Evolutionary conservation across 2,113 vertebrate species (phyloP), one percentile per base, ranked within the genome.

Genomic region (Xyrauchen texanus): DNA sequence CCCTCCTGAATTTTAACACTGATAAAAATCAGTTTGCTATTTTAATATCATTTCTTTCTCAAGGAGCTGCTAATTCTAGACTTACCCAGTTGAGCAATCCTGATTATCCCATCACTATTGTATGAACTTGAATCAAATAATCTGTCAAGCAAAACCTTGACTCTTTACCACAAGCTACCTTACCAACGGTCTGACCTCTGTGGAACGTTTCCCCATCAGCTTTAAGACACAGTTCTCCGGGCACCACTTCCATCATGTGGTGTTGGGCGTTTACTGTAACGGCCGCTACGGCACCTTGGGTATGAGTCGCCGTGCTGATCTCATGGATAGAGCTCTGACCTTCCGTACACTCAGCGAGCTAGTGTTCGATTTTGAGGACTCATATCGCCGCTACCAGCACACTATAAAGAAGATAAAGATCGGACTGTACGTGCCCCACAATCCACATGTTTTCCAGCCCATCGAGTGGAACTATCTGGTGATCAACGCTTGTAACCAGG

Each of bases 161-260:
- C 47, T 0, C 9, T 2, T 8, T 16, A 4, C 5, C 5, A 15
- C 69, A 88, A 99, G 97, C 88, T 98, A 99, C 88, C 88, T 99
- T 88, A 99, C 97, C 8, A 99, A 98, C 0, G 96, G 97, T 47
- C 94, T 98, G 85, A 93, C 94, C 62, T 94, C 95, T 0, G 91
- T 98, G 1, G 96, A 99, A 88, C 93, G 97, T 16, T 99, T 99
- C 90, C 96, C 97, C 87, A 98, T 99, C 94, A 99, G 97, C 93
- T 98, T 99, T 91, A 99, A 98, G 94, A 98, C 96, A 63, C 96
- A 97, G 86, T 99, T 98, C 90, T 98, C 95, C 68, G 97, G 97
- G 84, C 97, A 95, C 90, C 95, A 91, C 87, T 99, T 98, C 91
- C 95, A 98, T 87, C 97, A 99, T 0, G 96, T 99, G 4, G 97